Conservation (phyloP, 2,797 vertebrate species). For the Acanthornis magna region DNA sequence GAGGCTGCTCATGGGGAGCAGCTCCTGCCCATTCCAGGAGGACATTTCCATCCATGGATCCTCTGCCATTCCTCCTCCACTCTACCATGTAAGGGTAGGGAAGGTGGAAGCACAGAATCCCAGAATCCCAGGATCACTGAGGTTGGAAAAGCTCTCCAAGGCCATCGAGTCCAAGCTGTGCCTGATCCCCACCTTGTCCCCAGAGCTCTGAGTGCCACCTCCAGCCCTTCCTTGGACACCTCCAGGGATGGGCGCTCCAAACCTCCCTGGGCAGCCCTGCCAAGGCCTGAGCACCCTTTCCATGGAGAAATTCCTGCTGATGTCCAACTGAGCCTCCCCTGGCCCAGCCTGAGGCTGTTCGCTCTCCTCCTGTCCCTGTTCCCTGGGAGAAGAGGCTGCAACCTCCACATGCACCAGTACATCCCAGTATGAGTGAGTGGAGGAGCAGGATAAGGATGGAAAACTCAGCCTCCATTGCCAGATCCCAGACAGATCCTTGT, state of each 20-base stretch:
- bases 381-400: not conserved
- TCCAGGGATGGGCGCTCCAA: not conserved
- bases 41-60: not conserved
- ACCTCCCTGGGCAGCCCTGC: not conserved
- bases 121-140: not conserved
- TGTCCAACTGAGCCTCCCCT: not conserved
- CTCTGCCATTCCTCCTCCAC: not conserved
- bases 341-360: not conserved
- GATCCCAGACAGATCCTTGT: not conserved
- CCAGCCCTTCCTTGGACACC: not conserved
- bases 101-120: not conserved
- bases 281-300: not conserved
- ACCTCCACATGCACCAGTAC: not conserved
- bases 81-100: too few species aligned
- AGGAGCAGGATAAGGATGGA: not conserved
- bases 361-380: not conserved
- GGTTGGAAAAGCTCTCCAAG: fast-evolving
- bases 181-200: fast-evolving
- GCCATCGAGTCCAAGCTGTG: fast-evolving
- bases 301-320: not conserved
- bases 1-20: not conserved
- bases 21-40: not conserved
- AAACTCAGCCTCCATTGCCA: not conserved
- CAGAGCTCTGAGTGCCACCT: not conserved
- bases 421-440: not conserved